A percentile compares a stretch with the other conserved stretches of the same genome.
Evolutionary conservation across 2,888 invertebrate species (phyloP).

Genomic region (Hirtodrosophila confusa): DNA sequence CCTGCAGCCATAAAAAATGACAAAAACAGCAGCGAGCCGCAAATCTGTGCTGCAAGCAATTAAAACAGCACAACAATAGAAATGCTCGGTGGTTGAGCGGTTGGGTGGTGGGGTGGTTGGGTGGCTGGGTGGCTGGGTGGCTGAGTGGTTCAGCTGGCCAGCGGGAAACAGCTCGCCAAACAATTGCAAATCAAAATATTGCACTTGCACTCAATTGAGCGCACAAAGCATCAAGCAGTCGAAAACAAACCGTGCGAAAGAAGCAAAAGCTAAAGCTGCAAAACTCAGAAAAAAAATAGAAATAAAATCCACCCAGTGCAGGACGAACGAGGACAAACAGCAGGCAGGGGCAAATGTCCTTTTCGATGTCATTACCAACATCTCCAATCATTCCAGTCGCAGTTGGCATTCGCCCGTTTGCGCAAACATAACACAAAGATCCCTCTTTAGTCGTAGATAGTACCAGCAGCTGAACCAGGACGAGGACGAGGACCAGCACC

Average conservation of each 20-base stretch:
- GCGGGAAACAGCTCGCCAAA: constrained; percentile 49
- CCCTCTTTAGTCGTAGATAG: constrained; percentile 1
- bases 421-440: constrained; percentile 30
- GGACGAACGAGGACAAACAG: constrained; percentile 1
- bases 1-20: constrained; percentile 31
- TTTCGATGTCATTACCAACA: constrained; percentile 49
- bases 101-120: not conserved
- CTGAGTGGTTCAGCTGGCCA: constrained; percentile 9
- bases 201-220: constrained; percentile 72
- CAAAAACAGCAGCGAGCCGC: constrained; percentile 18
- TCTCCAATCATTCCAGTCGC: constrained; percentile 31
- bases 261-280: constrained; percentile 28
- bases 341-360: constrained; percentile 42
- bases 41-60: constrained; percentile 44
- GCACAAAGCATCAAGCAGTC: constrained; percentile 47
- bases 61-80: constrained; percentile 43
- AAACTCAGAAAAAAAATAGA: not conserved
- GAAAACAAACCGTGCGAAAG: constrained; percentile 68
- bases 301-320: not conserved
- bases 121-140: not conserved
- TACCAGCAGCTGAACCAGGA: not conserved
- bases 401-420: not conserved
- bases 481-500: not conserved
- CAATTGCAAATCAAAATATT: constrained; percentile 75
- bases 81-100: constrained; percentile 1